Conservation (phyloP, 1,140 invertebrate species). For the Drosophila littoralis region DNA sequence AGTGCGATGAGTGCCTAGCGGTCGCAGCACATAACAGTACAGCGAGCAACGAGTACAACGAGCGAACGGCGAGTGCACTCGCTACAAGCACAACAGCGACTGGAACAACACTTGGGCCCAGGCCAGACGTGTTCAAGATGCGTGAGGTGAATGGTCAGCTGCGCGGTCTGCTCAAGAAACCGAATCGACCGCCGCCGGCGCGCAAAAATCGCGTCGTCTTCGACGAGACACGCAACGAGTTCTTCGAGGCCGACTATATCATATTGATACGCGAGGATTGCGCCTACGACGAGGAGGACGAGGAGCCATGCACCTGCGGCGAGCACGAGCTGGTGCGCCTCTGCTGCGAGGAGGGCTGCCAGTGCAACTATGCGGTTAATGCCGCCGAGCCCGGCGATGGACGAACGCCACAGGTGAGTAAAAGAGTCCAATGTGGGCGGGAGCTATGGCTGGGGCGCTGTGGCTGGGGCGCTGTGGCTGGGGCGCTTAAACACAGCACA, state of each 20-base stretch:
- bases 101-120: not conserved
- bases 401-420: constrained; percentile 81
- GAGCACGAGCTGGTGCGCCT: constrained; percentile 89
- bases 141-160: constrained; percentile 82
- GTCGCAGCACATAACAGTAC: constrained; percentile 1
- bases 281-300: constrained; percentile 90
- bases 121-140: constrained; percentile 54
- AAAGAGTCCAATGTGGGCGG: not conserved
- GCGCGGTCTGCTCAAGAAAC: constrained; percentile 81
- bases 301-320: constrained; percentile 90
- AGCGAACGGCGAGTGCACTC: constrained; percentile 9
- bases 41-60: constrained; percentile 32
- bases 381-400: constrained; percentile 74
- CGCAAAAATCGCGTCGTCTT: constrained; percentile 92
- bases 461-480: too few species aligned
- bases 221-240: constrained; percentile 93
- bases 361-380: constrained; percentile 85
- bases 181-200: constrained; percentile 78
- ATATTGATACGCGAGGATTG: constrained; percentile 93
- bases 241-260: constrained; percentile 94
- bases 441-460: too few species aligned
- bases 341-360: constrained; percentile 87
- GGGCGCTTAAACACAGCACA: not conserved
- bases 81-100: not conserved
- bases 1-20: constrained; percentile 73